Percentiles rank a stretch among this genome's conserved stretches.
Conservation (phyloP, 2,888 invertebrate genomes). For the Pyrrhosoma nymphula region DNA sequence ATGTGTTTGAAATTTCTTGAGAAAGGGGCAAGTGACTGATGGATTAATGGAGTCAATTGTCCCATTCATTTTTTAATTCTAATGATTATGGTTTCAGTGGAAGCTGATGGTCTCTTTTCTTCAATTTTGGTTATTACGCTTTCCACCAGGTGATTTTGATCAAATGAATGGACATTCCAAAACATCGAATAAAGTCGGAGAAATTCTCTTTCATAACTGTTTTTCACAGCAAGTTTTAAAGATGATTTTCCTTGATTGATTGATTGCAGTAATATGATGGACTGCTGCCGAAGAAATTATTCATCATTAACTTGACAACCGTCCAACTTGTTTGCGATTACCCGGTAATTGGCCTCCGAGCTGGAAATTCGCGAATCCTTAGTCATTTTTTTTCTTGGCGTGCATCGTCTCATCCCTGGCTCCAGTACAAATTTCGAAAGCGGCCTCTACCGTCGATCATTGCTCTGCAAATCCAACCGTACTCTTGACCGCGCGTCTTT, state of each 20-base stretch:
- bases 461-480: neutral
- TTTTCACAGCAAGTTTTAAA: neutral
- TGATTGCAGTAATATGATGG: neutral
- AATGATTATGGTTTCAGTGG: neutral
- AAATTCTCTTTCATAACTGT: neutral
- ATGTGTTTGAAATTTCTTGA: too few relatives aligned
- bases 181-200: neutral
- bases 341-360: neutral
- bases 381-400: neutral
- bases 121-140: neutral
- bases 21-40: too few relatives aligned
- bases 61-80: too few relatives aligned
- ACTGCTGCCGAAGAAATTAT: neutral
- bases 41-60: too few relatives aligned
- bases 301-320: neutral
- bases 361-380: neutral
- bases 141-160: too few relatives aligned
- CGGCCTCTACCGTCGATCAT: neutral
- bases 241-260: neutral
- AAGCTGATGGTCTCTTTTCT: neutral
- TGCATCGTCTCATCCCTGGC: neutral
- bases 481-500: neutral
- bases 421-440: neutral
- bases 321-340: neutral
- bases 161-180: neutral